Percentiles rank a stretch among this genome's conserved stretches.
Conservation (phyloP, 2,113 vertebrate species). For the Megaptera novaeangliae region DNA sequence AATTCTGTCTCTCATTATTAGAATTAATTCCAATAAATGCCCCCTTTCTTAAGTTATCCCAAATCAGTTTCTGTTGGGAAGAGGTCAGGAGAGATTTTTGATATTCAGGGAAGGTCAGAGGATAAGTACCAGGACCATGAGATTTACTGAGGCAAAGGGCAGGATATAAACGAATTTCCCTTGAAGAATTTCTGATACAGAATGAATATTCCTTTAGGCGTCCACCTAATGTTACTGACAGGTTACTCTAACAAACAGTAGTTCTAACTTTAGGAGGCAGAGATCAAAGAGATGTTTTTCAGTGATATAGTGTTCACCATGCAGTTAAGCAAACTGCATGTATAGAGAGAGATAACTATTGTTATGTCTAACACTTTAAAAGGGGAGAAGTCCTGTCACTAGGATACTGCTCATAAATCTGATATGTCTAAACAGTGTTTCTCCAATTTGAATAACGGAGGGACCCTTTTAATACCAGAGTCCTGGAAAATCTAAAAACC, state of each 20-base stretch:
- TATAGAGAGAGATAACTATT: background rate
- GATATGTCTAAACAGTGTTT: background rate
- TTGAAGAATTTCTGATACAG: background rate
- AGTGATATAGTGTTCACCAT: background rate
- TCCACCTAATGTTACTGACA: background rate
- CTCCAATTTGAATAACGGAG: background rate
- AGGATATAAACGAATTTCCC: background rate
- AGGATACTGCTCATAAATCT: background rate
- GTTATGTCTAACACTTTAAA: background rate
- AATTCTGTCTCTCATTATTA: background rate
- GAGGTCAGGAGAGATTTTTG: background rate
- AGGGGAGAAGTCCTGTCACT: background rate
- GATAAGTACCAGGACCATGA: background rate
- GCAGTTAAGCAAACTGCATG: background rate
- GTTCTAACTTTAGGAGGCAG: background rate
- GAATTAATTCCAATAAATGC: background rate
- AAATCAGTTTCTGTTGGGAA: background rate
- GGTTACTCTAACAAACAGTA: background rate
- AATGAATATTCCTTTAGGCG: background rate
- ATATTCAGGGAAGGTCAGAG: background rate
- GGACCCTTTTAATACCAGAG: background rate
- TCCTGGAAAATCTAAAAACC: background rate
- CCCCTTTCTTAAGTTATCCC: background rate
- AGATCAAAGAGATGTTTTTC: background rate
- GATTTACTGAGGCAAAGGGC: background rate